Evolutionary conservation across 2,888 invertebrate genomes (phyloP).

Genomic region (Schizotus pectinicornis): DNA sequence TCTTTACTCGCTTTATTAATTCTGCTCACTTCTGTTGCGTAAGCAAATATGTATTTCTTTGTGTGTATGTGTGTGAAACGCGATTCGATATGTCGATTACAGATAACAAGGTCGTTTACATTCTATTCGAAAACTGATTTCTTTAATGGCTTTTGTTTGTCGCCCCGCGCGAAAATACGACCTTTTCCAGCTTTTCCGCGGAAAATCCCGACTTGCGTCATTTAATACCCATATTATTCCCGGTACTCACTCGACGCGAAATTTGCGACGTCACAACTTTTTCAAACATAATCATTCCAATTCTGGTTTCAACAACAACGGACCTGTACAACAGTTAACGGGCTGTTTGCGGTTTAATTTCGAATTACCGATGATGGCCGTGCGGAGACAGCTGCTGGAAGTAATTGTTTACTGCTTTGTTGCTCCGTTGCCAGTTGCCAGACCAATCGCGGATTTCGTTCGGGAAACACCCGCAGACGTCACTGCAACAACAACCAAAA

Average conservation of each 20-base stretch:
- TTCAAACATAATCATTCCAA: background rate
- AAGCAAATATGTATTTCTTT: conserved; percentile 50
- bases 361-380: too few relatives aligned
- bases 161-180: conserved; percentile 7
- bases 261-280: background rate
- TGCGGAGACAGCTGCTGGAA: too few relatives aligned
- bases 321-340: background rate
- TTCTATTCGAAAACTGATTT: conserved; percentile 52
- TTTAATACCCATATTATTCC: conserved; percentile 1
- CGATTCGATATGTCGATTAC: conserved; percentile 49
- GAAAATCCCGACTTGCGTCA: conserved; percentile 13
- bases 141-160: conserved; percentile 31
- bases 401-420: too few relatives aligned
- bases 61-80: conserved; percentile 49
- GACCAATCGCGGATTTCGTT: too few relatives aligned
- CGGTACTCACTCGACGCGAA: conserved; percentile 4
- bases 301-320: conserved; percentile 4
- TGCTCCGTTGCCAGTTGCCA: too few relatives aligned
- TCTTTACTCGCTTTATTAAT: conserved; percentile 9
- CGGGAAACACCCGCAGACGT: too few relatives aligned
- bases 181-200: conserved; percentile 5
- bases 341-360: too few relatives aligned
- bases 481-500: too few relatives aligned
- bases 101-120: conserved; percentile 53
- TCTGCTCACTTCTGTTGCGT: conserved; percentile 38